Percentiles rank a stretch among this genome's conserved stretches.
Evolutionary conservation across 2,888 invertebrate species (phyloP).

Genomic region (Ochropacha duplaris): DNA sequence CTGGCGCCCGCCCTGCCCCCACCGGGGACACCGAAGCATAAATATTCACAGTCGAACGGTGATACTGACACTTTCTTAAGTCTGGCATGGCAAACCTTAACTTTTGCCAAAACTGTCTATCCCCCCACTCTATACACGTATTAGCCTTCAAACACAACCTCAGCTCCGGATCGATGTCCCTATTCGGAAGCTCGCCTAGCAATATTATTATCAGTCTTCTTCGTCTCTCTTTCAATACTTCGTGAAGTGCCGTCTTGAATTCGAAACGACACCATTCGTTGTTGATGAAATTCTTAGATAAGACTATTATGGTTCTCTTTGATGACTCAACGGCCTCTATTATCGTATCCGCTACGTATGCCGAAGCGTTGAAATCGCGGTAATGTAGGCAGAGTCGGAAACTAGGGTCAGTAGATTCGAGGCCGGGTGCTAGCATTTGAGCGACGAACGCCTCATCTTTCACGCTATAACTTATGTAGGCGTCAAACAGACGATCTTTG

Average conservation of each 20-base stretch:
- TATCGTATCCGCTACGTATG: conserved; percentile 95
- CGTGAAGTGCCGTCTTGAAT: conserved; percentile 96
- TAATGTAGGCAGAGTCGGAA: conserved; percentile 96
- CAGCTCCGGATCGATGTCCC: conserved; percentile 95
- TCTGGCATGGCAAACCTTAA: conserved; percentile 95
- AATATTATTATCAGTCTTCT: conserved; percentile 95
- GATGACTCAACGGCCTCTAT: conserved; percentile 96
- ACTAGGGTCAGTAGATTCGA: conserved; percentile 91
- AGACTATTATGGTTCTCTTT: conserved; percentile 93
- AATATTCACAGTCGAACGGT: conserved; percentile 87
- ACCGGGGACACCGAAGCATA: conserved; percentile 86
- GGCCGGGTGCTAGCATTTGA: conserved; percentile 92
- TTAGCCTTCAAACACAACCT: conserved; percentile 94
- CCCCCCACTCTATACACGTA: conserved; percentile 96
- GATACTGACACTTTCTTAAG: conserved; percentile 85
- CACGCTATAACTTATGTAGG: conserved; percentile 96
- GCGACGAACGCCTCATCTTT: conserved; percentile 96
- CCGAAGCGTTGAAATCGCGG: conserved; percentile 93
- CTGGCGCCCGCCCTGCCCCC: conserved; percentile 82
- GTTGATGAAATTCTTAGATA: conserved; percentile 96
- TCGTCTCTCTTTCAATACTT: conserved; percentile 93
- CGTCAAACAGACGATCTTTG: conserved; percentile 95
- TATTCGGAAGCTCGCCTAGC: conserved; percentile 93
- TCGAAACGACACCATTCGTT: conserved; percentile 98
- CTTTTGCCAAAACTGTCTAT: conserved; percentile 98